Base-by-base conservation (phyloP, 64 coral and sea anemone genomes). In the Pocillopora verrucosa region DNA sequence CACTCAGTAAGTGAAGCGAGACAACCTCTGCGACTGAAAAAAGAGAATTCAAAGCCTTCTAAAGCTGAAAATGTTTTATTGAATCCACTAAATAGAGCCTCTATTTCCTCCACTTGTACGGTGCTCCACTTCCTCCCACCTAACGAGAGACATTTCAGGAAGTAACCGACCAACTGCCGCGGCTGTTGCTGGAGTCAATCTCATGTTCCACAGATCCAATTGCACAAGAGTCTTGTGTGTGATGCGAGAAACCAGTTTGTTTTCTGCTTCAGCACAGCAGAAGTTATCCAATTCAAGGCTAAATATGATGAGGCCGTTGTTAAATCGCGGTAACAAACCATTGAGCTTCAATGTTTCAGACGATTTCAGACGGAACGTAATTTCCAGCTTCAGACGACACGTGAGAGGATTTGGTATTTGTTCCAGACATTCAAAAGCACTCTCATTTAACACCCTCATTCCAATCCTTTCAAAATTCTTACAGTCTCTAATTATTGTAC, bases 1-100 rank as follows among this genome's bases (percentile, higher is more conserved):
- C 26, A 16, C 16, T 60, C 34, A n/a, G 22, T 60, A 1, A 80
- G 57, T 60, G 78, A 25, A 61, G 0, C 3, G 30, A 80, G 58
- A 34, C 11, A 30, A 34, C 58, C 22, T 11, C 20, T 61, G 9
- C 60, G n/a, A 5, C 78, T 14, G 58, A 80, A 59, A 61, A 3
- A 0, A 1, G 11, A 0, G 13, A 80, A 80, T 1, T 0, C 0
- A 14, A 80, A n/a, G 0, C 0, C 0, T 1, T 62, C 13, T 12
- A 80, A 34, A 17, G 17, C 41, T 51, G 41, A 11, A 24, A 60
- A 16, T 34, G 11, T 30, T 61, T 80, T 61, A 20, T 80, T 6
- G 34, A 80, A 61, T 61, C 58, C 24, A 4, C 11, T 57, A 60
- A 80, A 60, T 2, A 80, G 56, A 2, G 78, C 58, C 57, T 61